Percentiles rank a stretch among this genome's conserved stretches.
These are phyloP conservation scores for Triplophysa bombifrons DNA, from an alignment of 2,797 vertebrate species.

Conservation along the genomic window DNA sequence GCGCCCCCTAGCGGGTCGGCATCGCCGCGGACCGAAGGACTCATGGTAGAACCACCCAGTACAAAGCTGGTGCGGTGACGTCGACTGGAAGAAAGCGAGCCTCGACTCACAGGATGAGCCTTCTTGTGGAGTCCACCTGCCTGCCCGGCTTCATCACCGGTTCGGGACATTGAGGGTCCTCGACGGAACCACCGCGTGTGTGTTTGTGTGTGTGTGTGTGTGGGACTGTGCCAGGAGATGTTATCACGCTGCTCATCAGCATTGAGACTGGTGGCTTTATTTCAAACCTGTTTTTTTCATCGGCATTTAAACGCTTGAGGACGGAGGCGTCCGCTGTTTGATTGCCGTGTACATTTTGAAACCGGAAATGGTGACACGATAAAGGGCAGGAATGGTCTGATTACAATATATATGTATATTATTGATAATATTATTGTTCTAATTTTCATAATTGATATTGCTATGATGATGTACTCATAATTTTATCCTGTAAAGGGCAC, in stretches of 20 bases:
- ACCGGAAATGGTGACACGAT: conserved; percentile 63
- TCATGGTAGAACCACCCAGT: conserved; percentile 68
- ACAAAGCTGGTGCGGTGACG: conserved; percentile 71
- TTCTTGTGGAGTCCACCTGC: conserved; percentile 54
- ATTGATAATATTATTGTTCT: conserved; percentile 73
- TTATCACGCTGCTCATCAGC: conserved; percentile 58
- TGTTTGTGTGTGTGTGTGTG: conserved; percentile 37
- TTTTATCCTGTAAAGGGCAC: conserved; percentile 77
- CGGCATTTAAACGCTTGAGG: conserved; percentile 32
- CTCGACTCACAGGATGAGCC: conserved; percentile 66
- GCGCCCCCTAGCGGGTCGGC: conserved; percentile 71
- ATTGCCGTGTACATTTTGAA: conserved; percentile 65
- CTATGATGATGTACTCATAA: conserved; percentile 75
- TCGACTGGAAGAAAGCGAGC: conserved; percentile 68
- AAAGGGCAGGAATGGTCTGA: conserved; percentile 70
- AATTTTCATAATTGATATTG: conserved; percentile 76
- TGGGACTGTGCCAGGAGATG: conserved; percentile 52
- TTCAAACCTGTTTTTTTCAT: conserved; percentile 46
- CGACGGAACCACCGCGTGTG: conserved; percentile 56
- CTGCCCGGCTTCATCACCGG: conserved; percentile 62
- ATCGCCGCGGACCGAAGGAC: conserved; percentile 72
- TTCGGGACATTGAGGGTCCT: conserved; percentile 63
- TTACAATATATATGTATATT: conserved; percentile 74
- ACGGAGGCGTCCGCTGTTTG: conserved; percentile 40
- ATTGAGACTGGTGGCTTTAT: conserved; percentile 55